Base-by-base conservation (phyloP, 2,888 invertebrate genomes). In the Criorhina ranunculi region DNA sequence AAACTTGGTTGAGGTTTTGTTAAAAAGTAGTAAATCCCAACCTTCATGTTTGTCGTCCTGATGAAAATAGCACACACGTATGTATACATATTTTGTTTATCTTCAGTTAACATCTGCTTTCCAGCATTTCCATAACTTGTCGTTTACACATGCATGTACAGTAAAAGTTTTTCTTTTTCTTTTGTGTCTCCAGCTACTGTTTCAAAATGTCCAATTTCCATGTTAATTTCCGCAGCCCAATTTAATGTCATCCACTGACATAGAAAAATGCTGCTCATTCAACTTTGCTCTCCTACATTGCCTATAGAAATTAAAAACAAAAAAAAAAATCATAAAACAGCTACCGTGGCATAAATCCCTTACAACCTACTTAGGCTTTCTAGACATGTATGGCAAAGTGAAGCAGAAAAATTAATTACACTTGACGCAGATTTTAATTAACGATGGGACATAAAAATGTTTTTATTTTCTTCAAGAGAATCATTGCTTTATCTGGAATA, bases 401-500 rank as follows among this genome's bases (percentile, higher is more conserved):
- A 44, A 62, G 46, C 19, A 11, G 5, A 31, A 69, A 51, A 35
- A 19, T 59, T 76, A 76, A 81, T 62, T 75, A 53, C 67, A 33
- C 35, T 79, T 31, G 44, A 73, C 40, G 40, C 42, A 51, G 57
- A 51, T 51, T 64, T 76, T 59, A 76, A 70, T 76, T 69, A 40
- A 49, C 66, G 19, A 53, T 19, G 46, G 29, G 64, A 35, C 44
- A 59, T 69, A 64, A 57, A 55, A 69, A 19, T 37, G 12, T 51
- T 81, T 75, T 70, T 62, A 62, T 64, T 64, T 19, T 33, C 37
- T 62, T 42, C 69, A 64, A 62, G 37, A 42, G 60, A 80, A 44
- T 55, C 8, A 57, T 57, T 75, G 9, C 37, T 12, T 35, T 62
- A 51, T 57, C 64, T 57, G 51, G 12, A 59, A 59, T 35, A 40